phyloP scores from a whole-genome alignment of 2,797 vertebrate genomes.

The Mionectes olivaceus region DNA sequence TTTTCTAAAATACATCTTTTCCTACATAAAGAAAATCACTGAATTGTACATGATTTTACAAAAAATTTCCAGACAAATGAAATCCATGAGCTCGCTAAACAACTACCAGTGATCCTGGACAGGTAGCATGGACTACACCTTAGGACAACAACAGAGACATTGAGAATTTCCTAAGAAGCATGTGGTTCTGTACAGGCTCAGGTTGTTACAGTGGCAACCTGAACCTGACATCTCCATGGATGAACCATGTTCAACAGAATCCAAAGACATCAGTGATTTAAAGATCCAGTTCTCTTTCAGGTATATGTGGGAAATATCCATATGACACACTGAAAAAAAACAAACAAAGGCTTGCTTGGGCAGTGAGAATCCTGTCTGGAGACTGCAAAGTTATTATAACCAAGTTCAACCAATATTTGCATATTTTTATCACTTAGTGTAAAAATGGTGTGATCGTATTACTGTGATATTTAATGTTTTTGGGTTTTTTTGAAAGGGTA shows the following conservation, averaged over 20 bases:
- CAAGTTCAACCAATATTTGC: slow-evolving; percentile 10
- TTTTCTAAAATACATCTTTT: background rate
- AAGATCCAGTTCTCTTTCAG: background rate
- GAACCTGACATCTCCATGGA: background rate
- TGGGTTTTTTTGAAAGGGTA: slow-evolving; percentile 33
- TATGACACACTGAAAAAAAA: background rate
- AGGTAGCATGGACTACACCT: background rate
- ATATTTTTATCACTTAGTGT: slow-evolving; percentile 43
- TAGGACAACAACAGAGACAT: background rate
- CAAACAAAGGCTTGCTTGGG: background rate
- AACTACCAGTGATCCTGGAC: background rate
- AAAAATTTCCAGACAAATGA: background rate
- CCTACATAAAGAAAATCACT: background rate
- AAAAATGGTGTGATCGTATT: slow-evolving; percentile 25
- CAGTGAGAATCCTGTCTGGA: background rate
- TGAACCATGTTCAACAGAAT: background rate
- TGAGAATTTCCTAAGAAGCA: background rate
- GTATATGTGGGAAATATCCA: background rate
- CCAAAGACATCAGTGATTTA: background rate
- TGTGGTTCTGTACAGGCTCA: background rate
- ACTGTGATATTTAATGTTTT: slow-evolving; percentile 50
- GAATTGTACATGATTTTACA: background rate
- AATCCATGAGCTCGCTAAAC: background rate
- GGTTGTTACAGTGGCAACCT: background rate
- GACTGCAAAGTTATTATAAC: slow-evolving; percentile 40